Conservation (phyloP, 2,888 invertebrate genomes). For the Rhopalosiphum nymphaeae region DNA sequence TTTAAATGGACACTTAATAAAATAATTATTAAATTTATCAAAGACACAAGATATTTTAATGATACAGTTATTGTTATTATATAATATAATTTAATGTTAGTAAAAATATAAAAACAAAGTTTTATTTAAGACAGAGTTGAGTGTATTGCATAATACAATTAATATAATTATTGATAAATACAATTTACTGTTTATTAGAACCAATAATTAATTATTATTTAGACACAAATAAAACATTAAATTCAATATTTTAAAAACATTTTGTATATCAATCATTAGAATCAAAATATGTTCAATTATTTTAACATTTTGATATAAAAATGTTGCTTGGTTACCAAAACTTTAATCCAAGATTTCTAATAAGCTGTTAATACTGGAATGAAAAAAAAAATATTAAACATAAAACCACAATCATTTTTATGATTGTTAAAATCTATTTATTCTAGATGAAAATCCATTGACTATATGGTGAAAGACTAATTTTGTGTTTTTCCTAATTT, state of each 20-base stretch:
- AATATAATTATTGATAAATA: not conserved
- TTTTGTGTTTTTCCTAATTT: too few relatives aligned
- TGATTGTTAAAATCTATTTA: too few relatives aligned
- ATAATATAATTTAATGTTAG: not conserved
- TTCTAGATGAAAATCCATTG: too few relatives aligned
- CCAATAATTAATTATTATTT: not conserved
- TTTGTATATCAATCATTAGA: not conserved
- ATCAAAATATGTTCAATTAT: not conserved
- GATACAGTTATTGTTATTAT: not conserved
- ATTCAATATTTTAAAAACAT: not conserved
- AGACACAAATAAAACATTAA: not conserved
- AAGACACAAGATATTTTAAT: not conserved
- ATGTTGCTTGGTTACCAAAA: too few relatives aligned
- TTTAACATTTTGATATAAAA: too few relatives aligned
- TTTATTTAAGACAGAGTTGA: not conserved
- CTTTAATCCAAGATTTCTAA: too few relatives aligned
- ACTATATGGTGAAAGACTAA: too few relatives aligned
- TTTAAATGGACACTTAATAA: not conserved
- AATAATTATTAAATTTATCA: not conserved
- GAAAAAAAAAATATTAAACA: too few relatives aligned
- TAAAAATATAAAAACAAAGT: not conserved
- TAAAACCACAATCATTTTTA: too few relatives aligned
- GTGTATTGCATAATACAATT: not conserved
- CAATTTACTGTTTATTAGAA: not conserved
- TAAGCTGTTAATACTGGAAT: too few relatives aligned